Base-by-base conservation (phyloP, 2,797 vertebrate species). In the Babyrousa celebensis region DNA sequence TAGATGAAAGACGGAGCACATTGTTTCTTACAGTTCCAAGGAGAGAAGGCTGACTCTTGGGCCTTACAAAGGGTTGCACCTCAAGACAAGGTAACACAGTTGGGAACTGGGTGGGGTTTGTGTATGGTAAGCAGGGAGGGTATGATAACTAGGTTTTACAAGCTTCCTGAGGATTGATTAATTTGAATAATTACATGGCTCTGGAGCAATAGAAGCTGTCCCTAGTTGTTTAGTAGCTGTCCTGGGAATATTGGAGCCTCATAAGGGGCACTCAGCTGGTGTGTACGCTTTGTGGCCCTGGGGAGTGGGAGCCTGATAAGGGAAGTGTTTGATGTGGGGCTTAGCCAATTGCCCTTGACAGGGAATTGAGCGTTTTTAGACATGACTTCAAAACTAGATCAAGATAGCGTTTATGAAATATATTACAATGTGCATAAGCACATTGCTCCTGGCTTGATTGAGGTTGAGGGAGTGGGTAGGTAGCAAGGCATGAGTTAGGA, bases 361-460 rank as follows among this genome's bases (percentile, higher is more conserved):
- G 43, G 18, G 71, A 91, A 72, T 40, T 67, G 77, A 82, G n/a
- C 62, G 25, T 77, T 95, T 71, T 58, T 70, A 95, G 36, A 68
- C 18, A 20, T 40, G 60, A 85, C 32, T 94, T 95, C 54, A 67
- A 84, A 92, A 62, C 48, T 70, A 62, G 15, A 58, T 75, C 52
- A 94, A 58, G 71, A 90, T 6, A 78, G 21, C 14, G 8, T 65
- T 71, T 70, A 60, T 84, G 62, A 95, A 87, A 79, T 79, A 56
- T 2, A 52, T 62, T 72, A 27, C 3, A 43, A 27, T 10, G 20
- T 20, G 6, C 48, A 1, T 83, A 14, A 80, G 25, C 15, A 1
- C 14, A 23, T 20, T 16, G 29, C 2, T 17, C 32, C 4, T 8
- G 29, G 52, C 63, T 86, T 84, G 21, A 25, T 3, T 84, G 63